phyloP scores from a whole-genome alignment of 1,140 invertebrate species.

The Drosophila dunni region DNA sequence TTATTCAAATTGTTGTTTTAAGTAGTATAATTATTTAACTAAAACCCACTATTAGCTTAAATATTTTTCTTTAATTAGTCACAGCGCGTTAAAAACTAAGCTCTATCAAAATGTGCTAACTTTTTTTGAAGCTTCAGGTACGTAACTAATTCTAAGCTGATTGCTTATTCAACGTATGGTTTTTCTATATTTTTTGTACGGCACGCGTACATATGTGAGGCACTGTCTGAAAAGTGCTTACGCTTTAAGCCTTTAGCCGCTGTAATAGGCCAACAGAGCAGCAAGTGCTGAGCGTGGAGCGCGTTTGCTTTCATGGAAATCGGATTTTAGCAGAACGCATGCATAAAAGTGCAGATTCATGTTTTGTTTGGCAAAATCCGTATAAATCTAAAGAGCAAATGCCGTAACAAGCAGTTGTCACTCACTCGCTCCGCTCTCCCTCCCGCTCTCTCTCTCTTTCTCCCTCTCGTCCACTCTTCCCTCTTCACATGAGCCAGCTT shows the following conservation, averaged over 20 bases:
- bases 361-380: constrained; percentile 82
- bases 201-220: background rate
- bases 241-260: constrained; percentile 26
- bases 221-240: constrained; percentile 28
- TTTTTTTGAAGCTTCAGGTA: background rate
- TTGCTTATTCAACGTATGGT: background rate
- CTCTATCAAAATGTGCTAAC: background rate
- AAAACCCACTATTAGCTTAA: too few species aligned
- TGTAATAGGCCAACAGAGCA: constrained; percentile 18
- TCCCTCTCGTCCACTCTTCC: too few species aligned
- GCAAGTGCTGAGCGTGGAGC: background rate
- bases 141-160: background rate
- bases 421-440: constrained; percentile 8
- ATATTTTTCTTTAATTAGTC: too few species aligned
- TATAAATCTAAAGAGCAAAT: constrained; percentile 80
- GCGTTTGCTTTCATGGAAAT: constrained; percentile 46
- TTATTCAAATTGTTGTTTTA: too few species aligned
- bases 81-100: background rate
- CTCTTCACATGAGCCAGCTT: constrained; percentile 46
- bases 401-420: constrained; percentile 52
- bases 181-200: too few species aligned
- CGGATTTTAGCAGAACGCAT: constrained; percentile 47
- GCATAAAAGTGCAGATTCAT: constrained; percentile 79
- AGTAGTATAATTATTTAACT: too few species aligned
- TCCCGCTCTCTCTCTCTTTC: too few species aligned